Percentiles rank a stretch among this genome's conserved stretches.
These are phyloP conservation scores for Tenualosa thibaudeaui DNA, from an alignment of 2,797 vertebrate species.

Conservation along the genomic window DNA sequence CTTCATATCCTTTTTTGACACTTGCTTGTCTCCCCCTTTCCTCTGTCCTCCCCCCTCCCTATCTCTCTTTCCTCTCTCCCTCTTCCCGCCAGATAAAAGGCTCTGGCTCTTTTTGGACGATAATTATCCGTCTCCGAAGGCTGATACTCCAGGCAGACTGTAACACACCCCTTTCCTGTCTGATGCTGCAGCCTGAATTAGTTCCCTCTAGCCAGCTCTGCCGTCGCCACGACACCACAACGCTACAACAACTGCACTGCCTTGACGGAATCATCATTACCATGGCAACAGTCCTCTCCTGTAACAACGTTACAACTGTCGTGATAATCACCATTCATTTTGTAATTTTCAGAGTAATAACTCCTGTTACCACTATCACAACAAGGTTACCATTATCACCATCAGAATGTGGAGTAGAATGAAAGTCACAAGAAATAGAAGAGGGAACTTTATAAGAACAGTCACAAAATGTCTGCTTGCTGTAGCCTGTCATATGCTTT, in stretches of 20 bases:
- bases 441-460: not conserved
- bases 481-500: too few relatives aligned
- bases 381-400: not conserved
- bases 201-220: not conserved
- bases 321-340: not conserved
- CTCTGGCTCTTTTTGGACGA: constrained; percentile 33
- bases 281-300: constrained; percentile 10
- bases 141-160: constrained; percentile 30
- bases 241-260: not conserved
- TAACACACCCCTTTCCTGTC: constrained; percentile 44
- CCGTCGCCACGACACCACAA: not conserved
- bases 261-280: not conserved
- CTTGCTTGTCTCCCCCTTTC: constrained; percentile 19
- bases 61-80: not conserved
- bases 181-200: constrained; percentile 23
- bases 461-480: not conserved
- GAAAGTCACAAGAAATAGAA: not conserved
- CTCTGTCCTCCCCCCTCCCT: constrained; percentile 39
- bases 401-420: not conserved
- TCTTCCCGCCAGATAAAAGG: constrained; percentile 35
- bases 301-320: not conserved
- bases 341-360: not conserved
- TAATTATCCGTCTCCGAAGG: constrained; percentile 45
- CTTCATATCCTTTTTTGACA: constrained; percentile 4
- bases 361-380: not conserved